phyloP scores from a whole-genome alignment of 2,888 invertebrate species.

The Cryptocephalus moraei region DNA sequence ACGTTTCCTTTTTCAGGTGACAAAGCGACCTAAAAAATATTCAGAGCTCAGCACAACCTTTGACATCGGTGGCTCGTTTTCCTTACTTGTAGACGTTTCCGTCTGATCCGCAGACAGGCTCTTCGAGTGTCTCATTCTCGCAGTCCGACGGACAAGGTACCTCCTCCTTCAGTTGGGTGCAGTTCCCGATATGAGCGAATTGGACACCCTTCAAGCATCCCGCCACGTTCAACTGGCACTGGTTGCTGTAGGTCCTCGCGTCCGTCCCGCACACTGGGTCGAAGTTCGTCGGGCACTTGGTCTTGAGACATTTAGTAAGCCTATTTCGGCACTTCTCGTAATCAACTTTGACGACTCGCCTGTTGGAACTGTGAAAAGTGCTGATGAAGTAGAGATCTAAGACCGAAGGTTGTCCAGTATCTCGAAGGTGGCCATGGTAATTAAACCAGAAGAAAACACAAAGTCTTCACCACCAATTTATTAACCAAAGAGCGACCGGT shows the following conservation, averaged over 20 bases:
- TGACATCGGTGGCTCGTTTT: neutral
- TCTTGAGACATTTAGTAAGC: conserved; percentile 65
- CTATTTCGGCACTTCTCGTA: conserved; percentile 72
- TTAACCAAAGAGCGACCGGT: no score
- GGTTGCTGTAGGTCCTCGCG: conserved; percentile 73
- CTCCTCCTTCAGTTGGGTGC: conserved; percentile 58
- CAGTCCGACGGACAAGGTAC: conserved; percentile 55
- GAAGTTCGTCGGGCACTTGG: conserved; percentile 55
- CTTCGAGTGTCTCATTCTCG: conserved; percentile 44
- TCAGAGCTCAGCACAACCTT: no score
- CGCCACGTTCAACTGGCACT: conserved; percentile 73
- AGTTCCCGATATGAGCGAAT: conserved; percentile 80
- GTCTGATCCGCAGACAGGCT: conserved; percentile 83
- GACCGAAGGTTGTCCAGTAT: no score
- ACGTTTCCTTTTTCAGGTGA: conserved; percentile 71
- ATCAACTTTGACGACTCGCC: conserved; percentile 58
- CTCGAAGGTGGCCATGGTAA: no score
- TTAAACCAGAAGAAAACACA: no score
- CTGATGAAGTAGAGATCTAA: no score
- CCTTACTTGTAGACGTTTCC: conserved; percentile 75
- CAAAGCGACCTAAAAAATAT: conserved; percentile 58
- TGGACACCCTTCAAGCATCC: conserved; percentile 82
- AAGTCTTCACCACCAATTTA: no score
- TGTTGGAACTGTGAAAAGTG: conserved; percentile 29
- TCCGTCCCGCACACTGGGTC: conserved; percentile 87